A percentile compares a stretch with the other conserved stretches of the same genome.
Conservation (phyloP, 2,113 vertebrate species). For the Tinamus guttatus region DNA sequence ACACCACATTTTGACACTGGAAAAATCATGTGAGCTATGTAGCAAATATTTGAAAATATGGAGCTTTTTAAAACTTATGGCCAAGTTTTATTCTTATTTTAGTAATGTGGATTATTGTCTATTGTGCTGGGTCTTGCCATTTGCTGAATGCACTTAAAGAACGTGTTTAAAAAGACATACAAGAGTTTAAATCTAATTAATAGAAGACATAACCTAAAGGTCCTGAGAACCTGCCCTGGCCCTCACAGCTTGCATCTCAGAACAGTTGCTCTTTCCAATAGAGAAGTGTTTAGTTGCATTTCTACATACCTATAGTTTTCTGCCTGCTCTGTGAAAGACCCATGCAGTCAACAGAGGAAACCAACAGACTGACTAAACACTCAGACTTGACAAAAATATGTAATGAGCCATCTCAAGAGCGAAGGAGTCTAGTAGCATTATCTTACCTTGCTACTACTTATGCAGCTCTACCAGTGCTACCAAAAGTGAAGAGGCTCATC, state of each 20-base stretch:
- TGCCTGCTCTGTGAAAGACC: not conserved
- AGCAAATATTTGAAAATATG: not conserved
- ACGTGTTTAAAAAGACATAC: not conserved
- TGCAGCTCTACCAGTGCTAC: not conserved
- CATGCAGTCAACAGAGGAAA: not conserved
- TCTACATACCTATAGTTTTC: not conserved
- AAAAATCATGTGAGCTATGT: not conserved
- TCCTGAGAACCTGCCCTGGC: not conserved
- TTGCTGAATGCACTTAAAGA: not conserved
- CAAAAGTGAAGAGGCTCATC: not conserved
- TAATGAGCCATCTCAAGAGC: not conserved
- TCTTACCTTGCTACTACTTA: not conserved
- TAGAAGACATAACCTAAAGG: not conserved
- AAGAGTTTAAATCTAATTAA: not conserved
- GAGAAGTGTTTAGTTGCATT: not conserved
- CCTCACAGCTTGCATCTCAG: not conserved
- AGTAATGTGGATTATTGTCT: not conserved
- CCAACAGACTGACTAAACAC: not conserved
- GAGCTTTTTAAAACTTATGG: not conserved
- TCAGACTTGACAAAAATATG: not conserved
- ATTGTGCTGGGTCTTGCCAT: not conserved
- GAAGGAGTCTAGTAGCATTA: not conserved
- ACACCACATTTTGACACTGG: not conserved
- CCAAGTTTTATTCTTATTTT: conserved; percentile 18
- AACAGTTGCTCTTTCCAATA: not conserved